These are phyloP conservation scores for Cotesia congregata DNA, from an alignment of 2,888 invertebrate species.

Conservation along the genomic window DNA sequence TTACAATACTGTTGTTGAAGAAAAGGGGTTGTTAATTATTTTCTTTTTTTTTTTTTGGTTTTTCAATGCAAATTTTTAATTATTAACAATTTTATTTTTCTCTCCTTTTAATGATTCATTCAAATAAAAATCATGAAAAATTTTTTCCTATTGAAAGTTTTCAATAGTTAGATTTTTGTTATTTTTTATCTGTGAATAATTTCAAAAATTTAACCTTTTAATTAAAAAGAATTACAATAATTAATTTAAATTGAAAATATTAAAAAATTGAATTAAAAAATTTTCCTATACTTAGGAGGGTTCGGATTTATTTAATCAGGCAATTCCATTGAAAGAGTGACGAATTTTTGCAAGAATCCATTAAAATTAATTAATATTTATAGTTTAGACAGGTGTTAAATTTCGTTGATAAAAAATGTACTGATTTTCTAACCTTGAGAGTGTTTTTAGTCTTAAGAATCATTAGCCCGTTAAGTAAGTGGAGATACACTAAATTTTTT, in stretches of 20 bases:
- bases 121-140: too few species aligned
- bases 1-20: slow-evolving; percentile 10
- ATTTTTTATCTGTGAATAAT: too few species aligned
- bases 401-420: neutral
- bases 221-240: too few species aligned
- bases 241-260: neutral
- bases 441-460: neutral
- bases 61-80: neutral
- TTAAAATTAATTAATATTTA: neutral
- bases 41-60: neutral
- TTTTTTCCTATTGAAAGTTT: too few species aligned
- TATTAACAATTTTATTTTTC: neutral
- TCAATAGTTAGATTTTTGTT: too few species aligned
- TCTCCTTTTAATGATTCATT: too few species aligned
- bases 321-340: neutral
- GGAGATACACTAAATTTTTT: neutral
- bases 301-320: neutral
- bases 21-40: neutral
- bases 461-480: neutral
- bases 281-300: too few species aligned
- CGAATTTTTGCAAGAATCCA: neutral
- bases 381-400: neutral
- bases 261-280: neutral
- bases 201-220: too few species aligned
- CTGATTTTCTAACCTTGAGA: neutral